Evolutionary conservation across 2,797 vertebrate genomes (phyloP).

Genomic region (Nannoperca obscura): DNA sequence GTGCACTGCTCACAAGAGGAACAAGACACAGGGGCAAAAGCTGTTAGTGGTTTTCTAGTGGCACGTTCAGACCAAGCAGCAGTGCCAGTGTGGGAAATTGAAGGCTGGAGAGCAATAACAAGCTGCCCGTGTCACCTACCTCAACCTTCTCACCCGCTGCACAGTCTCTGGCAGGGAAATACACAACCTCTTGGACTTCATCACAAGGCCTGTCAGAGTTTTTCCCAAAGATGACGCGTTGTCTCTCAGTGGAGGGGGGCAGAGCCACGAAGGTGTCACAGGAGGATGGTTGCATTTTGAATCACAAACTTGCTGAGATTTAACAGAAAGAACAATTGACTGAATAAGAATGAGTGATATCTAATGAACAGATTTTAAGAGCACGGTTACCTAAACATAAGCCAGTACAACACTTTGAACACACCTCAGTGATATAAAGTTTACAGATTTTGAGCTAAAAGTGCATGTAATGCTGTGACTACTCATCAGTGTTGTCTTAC

Average conservation of each 20-base stretch:
- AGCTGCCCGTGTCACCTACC: conserved; percentile 77
- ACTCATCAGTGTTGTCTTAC: background rate
- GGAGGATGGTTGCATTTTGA: conserved; percentile 84
- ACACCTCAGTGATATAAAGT: background rate
- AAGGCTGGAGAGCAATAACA: conserved; percentile 13
- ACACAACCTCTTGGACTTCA: conserved; percentile 95
- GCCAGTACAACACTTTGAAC: background rate
- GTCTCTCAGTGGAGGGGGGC: conserved; percentile 88
- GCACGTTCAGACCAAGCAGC: background rate
- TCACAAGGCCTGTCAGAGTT: conserved; percentile 95
- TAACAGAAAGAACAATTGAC: background rate
- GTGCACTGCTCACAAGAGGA: conserved; percentile 87
- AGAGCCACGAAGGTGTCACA: conserved; percentile 97
- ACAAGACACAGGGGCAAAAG: conserved; percentile 6
- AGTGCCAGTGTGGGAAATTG: conserved; percentile 22
- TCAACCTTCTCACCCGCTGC: conserved; percentile 84
- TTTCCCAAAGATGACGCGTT: conserved; percentile 93
- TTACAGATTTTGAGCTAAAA: background rate
- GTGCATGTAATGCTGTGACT: background rate
- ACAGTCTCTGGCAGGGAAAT: conserved; percentile 85
- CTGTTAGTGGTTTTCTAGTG: conserved; percentile 24
- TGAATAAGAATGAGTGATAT: background rate
- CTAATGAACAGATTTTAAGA: background rate
- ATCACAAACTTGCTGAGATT: background rate
- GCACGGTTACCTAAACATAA: background rate